Evolutionary conservation across 2,113 vertebrate genomes (phyloP).

Genomic region (Talpa occidentalis): DNA sequence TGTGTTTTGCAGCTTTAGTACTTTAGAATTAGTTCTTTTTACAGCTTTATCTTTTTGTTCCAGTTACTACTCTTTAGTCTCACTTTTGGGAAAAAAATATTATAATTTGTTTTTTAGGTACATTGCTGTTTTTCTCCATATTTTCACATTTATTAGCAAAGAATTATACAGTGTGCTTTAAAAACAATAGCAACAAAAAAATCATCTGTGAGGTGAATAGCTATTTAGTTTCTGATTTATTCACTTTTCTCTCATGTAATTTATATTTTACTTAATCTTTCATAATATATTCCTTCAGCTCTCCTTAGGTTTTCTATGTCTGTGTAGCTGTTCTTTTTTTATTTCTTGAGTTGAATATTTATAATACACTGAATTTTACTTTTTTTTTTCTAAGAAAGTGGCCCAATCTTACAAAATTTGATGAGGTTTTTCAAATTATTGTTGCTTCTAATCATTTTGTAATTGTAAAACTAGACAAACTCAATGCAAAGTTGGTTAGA

Average conservation of each 20-base stretch:
- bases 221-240: slow-evolving; percentile 17
- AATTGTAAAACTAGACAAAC: background rate
- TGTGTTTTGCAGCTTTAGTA: background rate
- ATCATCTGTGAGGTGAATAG: background rate
- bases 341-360: background rate
- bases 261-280: slow-evolving; percentile 7
- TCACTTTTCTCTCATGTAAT: background rate
- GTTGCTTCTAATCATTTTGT: background rate
- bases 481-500: background rate
- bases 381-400: background rate
- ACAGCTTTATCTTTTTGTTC: background rate
- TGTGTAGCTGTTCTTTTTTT: background rate
- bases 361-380: background rate
- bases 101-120: slow-evolving; percentile 16
- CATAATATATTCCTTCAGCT: background rate
- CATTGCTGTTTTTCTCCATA: background rate
- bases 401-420: background rate
- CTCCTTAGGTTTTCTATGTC: background rate
- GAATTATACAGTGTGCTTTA: background rate
- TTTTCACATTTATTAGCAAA: slow-evolving; percentile 28
- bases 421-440: background rate
- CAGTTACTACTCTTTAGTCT: background rate
- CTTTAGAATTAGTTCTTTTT: background rate
- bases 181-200: background rate
- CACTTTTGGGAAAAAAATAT: background rate